Percentiles rank a stretch among this genome's conserved stretches.
Conservation (phyloP, 2,888 invertebrate genomes). For the Ligdia adustata region DNA sequence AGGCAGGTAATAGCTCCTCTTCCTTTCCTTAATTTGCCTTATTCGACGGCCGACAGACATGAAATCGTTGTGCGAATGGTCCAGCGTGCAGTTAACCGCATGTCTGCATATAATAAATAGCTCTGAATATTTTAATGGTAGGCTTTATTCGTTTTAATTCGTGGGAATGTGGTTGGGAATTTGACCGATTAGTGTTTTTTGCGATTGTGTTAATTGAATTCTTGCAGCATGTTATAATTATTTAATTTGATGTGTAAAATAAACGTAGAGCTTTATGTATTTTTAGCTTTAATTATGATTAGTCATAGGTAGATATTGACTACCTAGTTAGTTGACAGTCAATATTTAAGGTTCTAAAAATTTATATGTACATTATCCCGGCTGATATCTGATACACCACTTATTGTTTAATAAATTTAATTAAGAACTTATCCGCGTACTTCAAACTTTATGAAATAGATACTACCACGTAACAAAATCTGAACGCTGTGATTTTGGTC, state of each 20-base stretch:
- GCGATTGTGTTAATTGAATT: not conserved
- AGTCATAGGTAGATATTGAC: too few relatives aligned
- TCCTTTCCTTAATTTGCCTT: constrained; percentile 29
- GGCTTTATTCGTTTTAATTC: constrained; percentile 4
- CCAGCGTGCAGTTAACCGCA: constrained; percentile 7
- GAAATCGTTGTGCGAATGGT: constrained; percentile 19
- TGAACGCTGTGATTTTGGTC: too few relatives aligned
- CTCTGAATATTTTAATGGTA: constrained; percentile 6
- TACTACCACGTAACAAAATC: too few relatives aligned
- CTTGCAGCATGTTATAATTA: not conserved
- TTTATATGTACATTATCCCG: too few relatives aligned
- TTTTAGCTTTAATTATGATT: not conserved
- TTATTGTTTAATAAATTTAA: too few relatives aligned
- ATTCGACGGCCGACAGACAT: constrained; percentile 18
- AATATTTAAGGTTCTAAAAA: too few relatives aligned
- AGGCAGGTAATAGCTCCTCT: constrained; percentile 44
- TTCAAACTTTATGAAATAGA: too few relatives aligned
- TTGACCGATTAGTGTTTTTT: constrained; percentile 1
- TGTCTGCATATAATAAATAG: constrained; percentile 4
- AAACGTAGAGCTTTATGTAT: not conserved
- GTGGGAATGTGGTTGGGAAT: constrained; percentile 3
- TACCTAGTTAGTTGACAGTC: too few relatives aligned
- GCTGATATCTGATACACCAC: too few relatives aligned
- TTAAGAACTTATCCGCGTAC: too few relatives aligned
- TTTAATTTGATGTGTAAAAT: not conserved